Evolutionary conservation across 1,140 invertebrate species (phyloP).

Genomic region (Drosophila malerkotliana): DNA sequence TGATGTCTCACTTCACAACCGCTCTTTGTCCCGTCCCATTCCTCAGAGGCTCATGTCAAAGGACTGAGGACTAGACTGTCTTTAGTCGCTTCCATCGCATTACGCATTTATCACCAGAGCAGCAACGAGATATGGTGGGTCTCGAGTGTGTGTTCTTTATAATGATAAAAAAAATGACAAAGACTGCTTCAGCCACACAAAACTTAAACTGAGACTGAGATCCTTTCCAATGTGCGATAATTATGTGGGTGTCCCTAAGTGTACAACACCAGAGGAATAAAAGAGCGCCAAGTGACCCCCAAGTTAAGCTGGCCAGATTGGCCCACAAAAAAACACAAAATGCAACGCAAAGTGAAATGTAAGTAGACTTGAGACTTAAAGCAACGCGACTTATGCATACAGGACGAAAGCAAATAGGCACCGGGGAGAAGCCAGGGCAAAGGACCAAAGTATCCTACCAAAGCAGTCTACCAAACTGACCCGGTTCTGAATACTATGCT

Average conservation of each 20-base stretch:
- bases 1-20: slow-evolving; percentile 49
- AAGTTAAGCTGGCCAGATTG: slow-evolving; percentile 36
- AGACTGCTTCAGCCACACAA: not conserved
- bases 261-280: slow-evolving; percentile 34
- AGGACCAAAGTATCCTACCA: not conserved
- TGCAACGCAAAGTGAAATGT: slow-evolving; percentile 66
- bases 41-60: slow-evolving; percentile 42
- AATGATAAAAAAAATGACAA: slow-evolving; percentile 59
- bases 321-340: slow-evolving; percentile 36
- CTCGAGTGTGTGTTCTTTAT: slow-evolving; percentile 18
- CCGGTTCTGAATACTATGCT: slow-evolving; percentile 58
- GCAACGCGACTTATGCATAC: slow-evolving; percentile 44
- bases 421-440: not conserved
- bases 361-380: slow-evolving; percentile 58
- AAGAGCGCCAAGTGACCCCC: slow-evolving; percentile 53
- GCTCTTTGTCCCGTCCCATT: slow-evolving; percentile 17
- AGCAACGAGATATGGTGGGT: not conserved
- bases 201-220: not conserved
- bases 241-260: slow-evolving; percentile 44
- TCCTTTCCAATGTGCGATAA: slow-evolving; percentile 44
- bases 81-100: slow-evolving; percentile 64
- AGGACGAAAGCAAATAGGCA: not conserved
- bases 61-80: slow-evolving; percentile 57
- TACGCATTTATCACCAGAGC: slow-evolving; percentile 46
- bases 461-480: slow-evolving; percentile 26